phyloP scores from a whole-genome alignment of 2,113 vertebrate species.

The Rousettus leschenaultii region DNA sequence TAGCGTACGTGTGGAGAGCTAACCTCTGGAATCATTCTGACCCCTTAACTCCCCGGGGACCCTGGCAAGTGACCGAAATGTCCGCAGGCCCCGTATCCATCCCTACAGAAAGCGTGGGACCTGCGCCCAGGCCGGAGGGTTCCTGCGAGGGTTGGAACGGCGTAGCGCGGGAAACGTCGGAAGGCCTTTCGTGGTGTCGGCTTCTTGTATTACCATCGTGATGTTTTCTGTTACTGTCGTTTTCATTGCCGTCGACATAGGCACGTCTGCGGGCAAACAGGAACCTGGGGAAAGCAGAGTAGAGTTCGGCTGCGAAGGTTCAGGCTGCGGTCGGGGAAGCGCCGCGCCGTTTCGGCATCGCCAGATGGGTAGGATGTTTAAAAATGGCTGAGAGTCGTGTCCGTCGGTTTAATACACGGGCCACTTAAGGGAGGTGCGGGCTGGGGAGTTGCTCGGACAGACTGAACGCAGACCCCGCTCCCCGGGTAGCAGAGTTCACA shows the following conservation, averaged over 20 bases:
- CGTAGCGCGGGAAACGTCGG: fast-evolving
- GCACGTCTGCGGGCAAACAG: not conserved
- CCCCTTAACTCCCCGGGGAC: not conserved
- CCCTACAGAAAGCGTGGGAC: not conserved
- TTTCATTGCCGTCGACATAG: not conserved
- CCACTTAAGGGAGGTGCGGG: not conserved
- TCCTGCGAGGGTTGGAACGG: not conserved
- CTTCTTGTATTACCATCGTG: not conserved
- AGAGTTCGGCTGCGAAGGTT: not conserved
- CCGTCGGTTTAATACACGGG: not conserved
- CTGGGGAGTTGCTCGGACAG: not conserved
- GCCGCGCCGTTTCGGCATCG: not conserved
- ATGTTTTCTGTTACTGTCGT: not conserved
- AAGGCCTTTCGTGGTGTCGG: not conserved
- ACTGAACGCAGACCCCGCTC: not conserved
- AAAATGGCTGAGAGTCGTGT: not conserved
- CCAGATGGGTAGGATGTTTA: not conserved
- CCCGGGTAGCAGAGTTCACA: too few species aligned
- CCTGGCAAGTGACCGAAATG: not conserved
- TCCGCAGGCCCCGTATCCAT: not conserved
- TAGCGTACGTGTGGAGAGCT: not conserved
- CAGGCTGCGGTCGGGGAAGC: not conserved
- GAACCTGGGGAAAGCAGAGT: not conserved
- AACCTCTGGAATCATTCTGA: not conserved
- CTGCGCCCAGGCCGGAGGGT: fast-evolving